Base-by-base conservation (phyloP, 2,888 invertebrate species). In the Lucinisca nassula region DNA sequence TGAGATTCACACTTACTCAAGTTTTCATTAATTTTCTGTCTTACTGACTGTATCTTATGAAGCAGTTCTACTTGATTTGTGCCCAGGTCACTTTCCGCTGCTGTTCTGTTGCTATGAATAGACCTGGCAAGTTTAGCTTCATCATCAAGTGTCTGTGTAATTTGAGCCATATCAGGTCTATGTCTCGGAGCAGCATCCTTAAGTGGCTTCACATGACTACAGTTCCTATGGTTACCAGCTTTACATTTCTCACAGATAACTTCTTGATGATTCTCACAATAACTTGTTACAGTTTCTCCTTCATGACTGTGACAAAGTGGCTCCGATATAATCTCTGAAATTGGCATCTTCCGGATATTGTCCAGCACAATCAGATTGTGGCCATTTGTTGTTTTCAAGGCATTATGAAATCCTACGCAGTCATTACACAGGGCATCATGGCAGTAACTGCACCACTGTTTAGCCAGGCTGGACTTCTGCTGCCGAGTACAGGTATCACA, bases 401-500 rank as follows among this genome's bases (percentile, higher is more conserved):
- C 91, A 75, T 85, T 87, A 45, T 92, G 92, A 32, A 91, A 88
- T 0, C 84, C 89, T 0, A 85, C 84, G 70, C 92, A 92, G 14
- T 83, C 82, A 12, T 86, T 85, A 61, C 92, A 92, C 0, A 92
- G 79, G 0, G 92, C 84, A 55, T 92, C 92, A 38, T 89, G 90
- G 58, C 92, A 92, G 6, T 55, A 70, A 0, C 78, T 79, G 73
- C 92, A 92, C 92, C 92, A 92, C 27, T 91, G 80, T 14, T 38
- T 51, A 12, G 90, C 92, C 0, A 45, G 49, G 0, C 67, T 51
- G 0, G 30, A 37, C 61, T 87, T 90, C 30, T 77, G 55, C 74
- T 91, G 92, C 35, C 92, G 81, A 10, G 37, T 32, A 75, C 92
- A 92, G 0, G 92, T 90, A 27, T 88, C 90, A 74, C 92, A 92